Evolutionary conservation across 2,113 vertebrate genomes (phyloP), one percentile per base, ranked within the genome.

Genomic region (Tenebrosternarchus preto): DNA sequence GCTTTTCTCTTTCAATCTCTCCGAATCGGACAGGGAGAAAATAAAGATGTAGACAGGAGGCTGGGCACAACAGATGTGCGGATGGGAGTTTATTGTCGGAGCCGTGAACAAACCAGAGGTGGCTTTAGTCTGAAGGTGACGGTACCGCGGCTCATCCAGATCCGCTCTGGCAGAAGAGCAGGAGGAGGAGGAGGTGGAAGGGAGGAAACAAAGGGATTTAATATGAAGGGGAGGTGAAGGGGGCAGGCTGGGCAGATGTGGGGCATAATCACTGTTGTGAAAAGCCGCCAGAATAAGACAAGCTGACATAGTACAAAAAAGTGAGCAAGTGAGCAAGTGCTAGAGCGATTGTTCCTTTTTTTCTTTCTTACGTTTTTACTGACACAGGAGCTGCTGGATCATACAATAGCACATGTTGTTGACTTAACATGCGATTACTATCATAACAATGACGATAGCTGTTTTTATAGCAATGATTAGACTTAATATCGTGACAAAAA

Each of bases 21-120:
- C 25, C 5, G 69, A 43, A 78, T 25, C 76, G 79, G 77, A 78
- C 83, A 76, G 83, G 72, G 86, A 85, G 86, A 81, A 78, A 80
- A 90, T 87, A 81, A 85, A 88, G 87, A 87, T 81, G 76, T 75
- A 85, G 81, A 86, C 88, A 77, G 82, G 89, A 87, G 88, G 87
- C 24, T 80, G 76, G 76, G 80, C 80, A 77, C 77, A 90, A 88
- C 87, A 87, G 86, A 91, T 88, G 83, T 88, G 84, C 85, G 80
- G 80, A 90, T 86, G 75, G 87, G 89, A 85, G n/a, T n/a, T 86
- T 86, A 89, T 91, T 92, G 89, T 92, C 89, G 89, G 86, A 90
- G 86, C 81, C 79, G 77, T 84, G 86, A 87, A 87, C n/a, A 80
- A 89, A 90, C 89, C 91, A 91, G 91, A 86, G 86, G 87, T 80